Evolutionary conservation across 2,113 vertebrate species (phyloP), one percentile per base, ranked within the genome.

Genomic region (Lonchura striata): DNA sequence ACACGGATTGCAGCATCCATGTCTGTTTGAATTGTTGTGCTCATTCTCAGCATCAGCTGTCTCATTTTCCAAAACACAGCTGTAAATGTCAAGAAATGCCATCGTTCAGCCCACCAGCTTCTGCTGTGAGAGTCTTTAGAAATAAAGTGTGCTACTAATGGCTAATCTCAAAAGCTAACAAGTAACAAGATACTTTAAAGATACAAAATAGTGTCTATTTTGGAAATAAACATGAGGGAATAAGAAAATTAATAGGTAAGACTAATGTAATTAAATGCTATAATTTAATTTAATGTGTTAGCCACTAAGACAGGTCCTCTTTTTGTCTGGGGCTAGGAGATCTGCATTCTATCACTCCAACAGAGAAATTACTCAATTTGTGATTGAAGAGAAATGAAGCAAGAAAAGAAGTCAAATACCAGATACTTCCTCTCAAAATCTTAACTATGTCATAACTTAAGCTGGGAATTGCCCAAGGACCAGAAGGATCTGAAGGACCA

Each of bases 1-100:
- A 0, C 16, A 0, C 15, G 23, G 25, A 4, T 4, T 13, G 42
- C 21, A 9, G 69, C 37, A 2, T 18, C 31, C 56, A 0, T 5
- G n/a, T 14, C 31, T 49, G 65, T 24, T n/a, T 24, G 75, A 24
- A 17, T 24, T 10, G 60, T 37, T n/a, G 53, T 24, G 60, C 75
- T 20, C 65, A 2, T 15, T 56, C 35, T 61, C 54, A 11, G 2
- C 57, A 5, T 17, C 74, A 33, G 46, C 49, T 25, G 35, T 21
- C 53, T 60, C 27, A 0, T 63, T 68, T 64, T 41, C 28, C 33
- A 7, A 89, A 86, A 15, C 63, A 12, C 49, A 35, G 11, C 41
- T 35, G 31, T 33, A n/a, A 37, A n/a, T 68, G 72, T 41, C 68
- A 30, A 52, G 88, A 69, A 64, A 33, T n/a, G 5, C 31, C 37